Percentiles rank a stretch among this genome's conserved stretches.
Conservation (phyloP, 2,797 vertebrate genomes). For the Sebastolobus altivelis region DNA sequence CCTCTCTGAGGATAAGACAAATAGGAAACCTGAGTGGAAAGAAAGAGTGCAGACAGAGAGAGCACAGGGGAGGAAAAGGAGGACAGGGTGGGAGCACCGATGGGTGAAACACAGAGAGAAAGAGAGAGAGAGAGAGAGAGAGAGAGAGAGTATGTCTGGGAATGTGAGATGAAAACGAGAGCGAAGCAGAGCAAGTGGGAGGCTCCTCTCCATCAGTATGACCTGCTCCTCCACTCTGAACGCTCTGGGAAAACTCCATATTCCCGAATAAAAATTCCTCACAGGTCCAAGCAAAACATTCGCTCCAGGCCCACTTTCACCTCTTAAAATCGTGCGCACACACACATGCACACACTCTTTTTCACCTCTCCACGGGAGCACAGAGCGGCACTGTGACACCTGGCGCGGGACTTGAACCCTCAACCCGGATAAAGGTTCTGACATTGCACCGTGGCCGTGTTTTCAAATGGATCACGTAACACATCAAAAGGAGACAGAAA, state of each 20-base stretch:
- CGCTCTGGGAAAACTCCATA: conserved; percentile 75
- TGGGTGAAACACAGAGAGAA: conserved; percentile 32
- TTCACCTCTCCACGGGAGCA: conserved; percentile 67
- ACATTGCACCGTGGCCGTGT: conserved; percentile 55
- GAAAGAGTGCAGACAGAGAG: conserved; percentile 40
- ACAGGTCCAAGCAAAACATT: conserved; percentile 82
- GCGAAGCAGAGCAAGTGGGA: conserved; percentile 47
- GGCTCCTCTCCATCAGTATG: conserved; percentile 54
- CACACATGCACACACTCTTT: conserved; percentile 30
- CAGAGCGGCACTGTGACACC: conserved; percentile 75
- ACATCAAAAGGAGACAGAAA: conserved; percentile 61
- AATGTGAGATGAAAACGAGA: conserved; percentile 59
- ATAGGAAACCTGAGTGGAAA: conserved; percentile 55
- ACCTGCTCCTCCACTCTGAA: conserved; percentile 66
- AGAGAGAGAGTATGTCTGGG: conserved; percentile 40
- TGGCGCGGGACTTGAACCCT: conserved; percentile 68
- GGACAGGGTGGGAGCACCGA: conserved; percentile 37
- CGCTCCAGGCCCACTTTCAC: conserved; percentile 75
- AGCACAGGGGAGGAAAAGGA: conserved; percentile 32
- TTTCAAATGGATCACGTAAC: conserved; percentile 68
- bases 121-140: conserved; percentile 1
- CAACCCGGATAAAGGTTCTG: conserved; percentile 64
- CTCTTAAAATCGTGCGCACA: conserved; percentile 54
- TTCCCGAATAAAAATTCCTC: conserved; percentile 76
- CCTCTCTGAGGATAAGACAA: conserved; percentile 57